Percentiles rank a stretch among this genome's conserved stretches.
Evolutionary conservation across 2,113 vertebrate species (phyloP).

Genomic region (Polypterus senegalus): DNA sequence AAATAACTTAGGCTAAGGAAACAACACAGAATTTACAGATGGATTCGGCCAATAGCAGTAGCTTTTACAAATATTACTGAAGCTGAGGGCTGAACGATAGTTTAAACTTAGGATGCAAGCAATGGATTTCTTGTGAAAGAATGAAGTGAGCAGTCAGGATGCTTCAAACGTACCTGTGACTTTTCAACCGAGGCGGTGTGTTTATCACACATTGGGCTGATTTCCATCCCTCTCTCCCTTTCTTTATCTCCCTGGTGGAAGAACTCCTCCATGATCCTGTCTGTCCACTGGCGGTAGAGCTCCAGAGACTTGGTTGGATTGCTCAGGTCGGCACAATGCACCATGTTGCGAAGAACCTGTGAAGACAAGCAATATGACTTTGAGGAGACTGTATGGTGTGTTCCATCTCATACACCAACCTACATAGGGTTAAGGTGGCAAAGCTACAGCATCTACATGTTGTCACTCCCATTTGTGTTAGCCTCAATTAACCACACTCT

Average conservation of each 20-base stretch:
- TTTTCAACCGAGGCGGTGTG: conserved; percentile 94
- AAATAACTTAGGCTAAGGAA: no score
- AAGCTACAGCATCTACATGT: neutral
- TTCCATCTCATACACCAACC: neutral
- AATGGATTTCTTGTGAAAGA: no score
- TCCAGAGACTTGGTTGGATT: conserved; percentile 95
- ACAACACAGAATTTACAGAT: no score
- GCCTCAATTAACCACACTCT: no score
- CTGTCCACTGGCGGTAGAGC: conserved; percentile 90
- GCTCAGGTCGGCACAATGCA: conserved; percentile 92
- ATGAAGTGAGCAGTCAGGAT: neutral
- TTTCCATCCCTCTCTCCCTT: conserved; percentile 88
- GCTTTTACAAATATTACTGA: no score
- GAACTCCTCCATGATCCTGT: conserved; percentile 97
- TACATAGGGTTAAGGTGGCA: neutral
- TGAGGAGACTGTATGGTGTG: neutral
- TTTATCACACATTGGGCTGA: conserved; percentile 97
- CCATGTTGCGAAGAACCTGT: conserved; percentile 95
- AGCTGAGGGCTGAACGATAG: no score
- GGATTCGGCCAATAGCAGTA: no score
- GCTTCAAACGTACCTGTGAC: conserved; percentile 65
- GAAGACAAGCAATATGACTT: conserved; percentile 11
- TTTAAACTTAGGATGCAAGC: no score
- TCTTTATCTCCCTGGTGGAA: conserved; percentile 97
- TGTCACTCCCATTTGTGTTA: no score